These are phyloP conservation scores for Tursiops truncatus DNA, from an alignment of 2,113 vertebrate species.

Conservation along the genomic window DNA sequence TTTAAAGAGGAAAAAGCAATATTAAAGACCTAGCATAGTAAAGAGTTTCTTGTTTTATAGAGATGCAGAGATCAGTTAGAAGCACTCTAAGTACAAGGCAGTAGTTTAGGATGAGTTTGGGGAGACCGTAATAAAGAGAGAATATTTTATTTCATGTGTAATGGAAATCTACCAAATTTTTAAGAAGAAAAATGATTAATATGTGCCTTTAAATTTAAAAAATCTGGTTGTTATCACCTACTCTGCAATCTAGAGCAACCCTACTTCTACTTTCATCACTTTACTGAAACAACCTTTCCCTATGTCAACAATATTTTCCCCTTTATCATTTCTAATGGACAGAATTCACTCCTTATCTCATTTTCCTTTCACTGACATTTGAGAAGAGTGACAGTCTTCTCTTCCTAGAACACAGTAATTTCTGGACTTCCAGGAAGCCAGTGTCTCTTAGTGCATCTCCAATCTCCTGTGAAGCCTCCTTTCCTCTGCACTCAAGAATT, in stretches of 20 bases:
- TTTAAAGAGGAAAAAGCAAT: not conserved
- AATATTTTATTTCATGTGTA: not conserved
- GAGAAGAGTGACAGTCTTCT: rapidly evolving
- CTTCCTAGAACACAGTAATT: not conserved
- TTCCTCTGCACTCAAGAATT: not conserved
- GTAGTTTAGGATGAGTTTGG: not conserved
- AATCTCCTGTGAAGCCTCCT: not conserved
- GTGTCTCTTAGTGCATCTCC: not conserved
- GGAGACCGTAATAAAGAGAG: not conserved
- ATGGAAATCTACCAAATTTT: not conserved
- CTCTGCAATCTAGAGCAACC: not conserved
- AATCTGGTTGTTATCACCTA: not conserved
- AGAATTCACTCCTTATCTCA: not conserved
- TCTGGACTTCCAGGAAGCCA: not conserved
- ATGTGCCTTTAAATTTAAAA: not conserved
- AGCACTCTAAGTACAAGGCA: not conserved
- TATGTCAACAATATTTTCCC: not conserved
- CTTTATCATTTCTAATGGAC: not conserved
- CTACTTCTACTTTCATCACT: not conserved
- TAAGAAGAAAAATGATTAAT: not conserved
- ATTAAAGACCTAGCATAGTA: not conserved
- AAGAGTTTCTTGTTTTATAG: not conserved
- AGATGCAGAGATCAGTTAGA: not conserved
- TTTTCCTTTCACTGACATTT: not conserved
- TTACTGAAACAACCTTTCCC: not conserved